phyloP scores from a whole-genome alignment of 2,113 vertebrate genomes.

The Ophthalmolycus amberensis region DNA sequence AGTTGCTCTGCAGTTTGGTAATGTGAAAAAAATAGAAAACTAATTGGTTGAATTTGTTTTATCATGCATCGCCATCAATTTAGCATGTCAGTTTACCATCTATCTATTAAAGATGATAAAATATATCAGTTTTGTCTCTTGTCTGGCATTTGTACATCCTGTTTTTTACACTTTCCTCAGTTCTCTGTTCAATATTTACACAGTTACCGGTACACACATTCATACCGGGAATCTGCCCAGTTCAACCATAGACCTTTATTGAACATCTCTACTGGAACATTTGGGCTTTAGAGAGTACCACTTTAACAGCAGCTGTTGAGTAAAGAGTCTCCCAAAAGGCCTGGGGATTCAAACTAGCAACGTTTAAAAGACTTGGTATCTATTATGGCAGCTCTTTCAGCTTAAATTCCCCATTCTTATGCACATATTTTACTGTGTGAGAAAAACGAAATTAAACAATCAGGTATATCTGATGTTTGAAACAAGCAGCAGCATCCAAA shows the following conservation, averaged over 20 bases:
- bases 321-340: background rate
- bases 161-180: background rate
- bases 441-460: background rate
- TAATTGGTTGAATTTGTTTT: background rate
- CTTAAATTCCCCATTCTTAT: background rate
- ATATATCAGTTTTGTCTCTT: background rate
- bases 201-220: background rate
- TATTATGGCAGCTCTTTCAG: background rate
- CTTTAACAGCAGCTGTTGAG: background rate
- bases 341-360: background rate
- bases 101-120: background rate
- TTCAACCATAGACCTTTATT: conserved; percentile 10
- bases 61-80: background rate
- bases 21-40: background rate
- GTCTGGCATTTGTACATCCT: too few relatives aligned
- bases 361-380: background rate
- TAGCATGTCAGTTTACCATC: background rate
- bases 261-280: background rate
- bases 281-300: background rate
- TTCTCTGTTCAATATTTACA: background rate
- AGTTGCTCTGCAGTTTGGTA: conserved; percentile 19
- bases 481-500: background rate
- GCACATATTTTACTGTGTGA: background rate
- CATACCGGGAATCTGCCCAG: background rate
- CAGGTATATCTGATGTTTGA: background rate